A percentile compares a stretch with the other conserved stretches of the same genome.
phyloP scores from a whole-genome alignment of 2,797 vertebrate species.

The Cirrhinus molitorella region DNA sequence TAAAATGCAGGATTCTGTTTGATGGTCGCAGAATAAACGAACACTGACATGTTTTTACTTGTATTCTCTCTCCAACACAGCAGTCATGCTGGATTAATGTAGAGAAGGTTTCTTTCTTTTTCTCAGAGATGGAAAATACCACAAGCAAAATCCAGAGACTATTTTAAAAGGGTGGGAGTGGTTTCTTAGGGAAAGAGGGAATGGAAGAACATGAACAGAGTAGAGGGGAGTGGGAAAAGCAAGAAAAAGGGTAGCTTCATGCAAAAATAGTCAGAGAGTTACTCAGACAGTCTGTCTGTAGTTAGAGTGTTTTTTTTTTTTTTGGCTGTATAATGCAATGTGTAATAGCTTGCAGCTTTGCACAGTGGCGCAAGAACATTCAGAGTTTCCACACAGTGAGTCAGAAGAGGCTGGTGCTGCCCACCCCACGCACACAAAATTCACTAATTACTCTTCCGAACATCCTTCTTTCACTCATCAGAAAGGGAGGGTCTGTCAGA shows the following conservation, averaged over 20 bases:
- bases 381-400: constrained; percentile 83
- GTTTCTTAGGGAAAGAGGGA: constrained; percentile 37
- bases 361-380: constrained; percentile 78
- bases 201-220: constrained; percentile 37
- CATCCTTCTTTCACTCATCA: constrained; percentile 54
- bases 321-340: constrained; percentile 73
- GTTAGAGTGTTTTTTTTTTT: constrained; percentile 76
- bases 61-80: constrained; percentile 1
- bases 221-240: background rate
- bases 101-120: constrained; percentile 30
- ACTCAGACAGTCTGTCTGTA: constrained; percentile 62
- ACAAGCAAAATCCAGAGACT: constrained; percentile 42
- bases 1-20: constrained; percentile 27
- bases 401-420: constrained; percentile 67
- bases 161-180: constrained; percentile 27
- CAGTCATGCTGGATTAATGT: constrained; percentile 33
- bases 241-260: constrained; percentile 20
- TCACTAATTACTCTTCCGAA: constrained; percentile 43
- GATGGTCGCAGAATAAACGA: constrained; percentile 17
- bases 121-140: constrained; percentile 73
- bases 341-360: constrained; percentile 80
- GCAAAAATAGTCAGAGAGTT: constrained; percentile 44
- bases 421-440: constrained; percentile 23
- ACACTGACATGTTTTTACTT: constrained; percentile 40
- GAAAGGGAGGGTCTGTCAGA: constrained; percentile 61